phyloP scores from a whole-genome alignment of 2,797 vertebrate genomes.

The Erethizon dorsatum region DNA sequence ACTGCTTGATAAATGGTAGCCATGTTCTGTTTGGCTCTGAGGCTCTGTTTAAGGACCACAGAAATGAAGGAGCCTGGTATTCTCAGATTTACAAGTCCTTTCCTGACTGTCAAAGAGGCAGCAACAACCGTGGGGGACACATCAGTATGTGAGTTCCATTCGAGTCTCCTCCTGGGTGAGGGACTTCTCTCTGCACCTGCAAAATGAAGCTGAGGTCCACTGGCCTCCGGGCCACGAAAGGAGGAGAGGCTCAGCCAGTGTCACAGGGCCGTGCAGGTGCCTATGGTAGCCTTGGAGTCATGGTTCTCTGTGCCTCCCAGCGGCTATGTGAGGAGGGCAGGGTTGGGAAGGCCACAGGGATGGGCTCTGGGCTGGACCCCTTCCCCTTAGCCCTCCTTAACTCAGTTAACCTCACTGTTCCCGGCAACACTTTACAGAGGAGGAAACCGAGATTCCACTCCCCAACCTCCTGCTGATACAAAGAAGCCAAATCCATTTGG shows the following conservation, averaged over 20 bases:
- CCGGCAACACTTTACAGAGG: neutral
- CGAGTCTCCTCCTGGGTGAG: neutral
- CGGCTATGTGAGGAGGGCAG: neutral
- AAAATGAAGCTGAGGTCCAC: neutral
- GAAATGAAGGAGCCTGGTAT: neutral
- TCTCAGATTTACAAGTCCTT: neutral
- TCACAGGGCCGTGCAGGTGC: neutral
- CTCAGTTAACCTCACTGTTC: neutral
- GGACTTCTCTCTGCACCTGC: neutral
- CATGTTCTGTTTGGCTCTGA: neutral
- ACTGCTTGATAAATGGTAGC: neutral
- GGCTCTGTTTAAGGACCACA: neutral
- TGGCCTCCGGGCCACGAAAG: neutral
- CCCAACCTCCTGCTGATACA: neutral
- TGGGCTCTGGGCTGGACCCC: neutral
- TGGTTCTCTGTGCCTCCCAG: neutral
- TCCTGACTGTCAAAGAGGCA: neutral
- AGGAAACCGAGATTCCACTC: neutral
- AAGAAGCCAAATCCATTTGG: slow-evolving; percentile 11
- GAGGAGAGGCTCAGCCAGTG: neutral
- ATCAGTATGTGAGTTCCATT: neutral
- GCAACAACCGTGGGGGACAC: neutral
- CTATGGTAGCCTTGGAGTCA: neutral
- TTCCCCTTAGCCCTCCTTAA: neutral
- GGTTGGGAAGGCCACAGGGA: neutral